Base-by-base conservation (phyloP, 2,113 vertebrate species). In the Hemicordylus capensis region DNA sequence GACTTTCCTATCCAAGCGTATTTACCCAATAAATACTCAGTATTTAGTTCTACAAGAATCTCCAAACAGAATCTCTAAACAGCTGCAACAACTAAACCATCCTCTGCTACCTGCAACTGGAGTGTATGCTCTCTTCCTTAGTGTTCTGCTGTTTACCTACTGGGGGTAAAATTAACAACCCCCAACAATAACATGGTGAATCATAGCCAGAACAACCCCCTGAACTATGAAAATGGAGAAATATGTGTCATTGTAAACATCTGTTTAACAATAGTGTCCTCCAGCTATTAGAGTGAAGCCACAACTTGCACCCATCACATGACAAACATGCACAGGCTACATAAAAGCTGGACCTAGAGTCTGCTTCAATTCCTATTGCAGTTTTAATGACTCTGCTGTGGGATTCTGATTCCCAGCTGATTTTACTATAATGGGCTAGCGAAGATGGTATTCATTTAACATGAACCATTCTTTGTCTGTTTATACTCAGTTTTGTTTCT, bases 211-310 rank as follows among this genome's bases (percentile, higher is more conserved):
- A 61, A 34, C 3, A 4, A 5, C 15, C 17, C 84, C 94, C n/a
- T 94, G 97, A 59, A 97, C 98, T 0, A 89, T 92, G 90, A 89
- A 8, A 96, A 24, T 96, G 64, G 98, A 98, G 98, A 95, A 97
- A 87, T 96, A 97, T 80, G 95, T 98, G 82, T 98, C 98, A 46
- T 63, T 44, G 14, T n/a, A 31, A 63, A 5, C 90, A 95, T 22
- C 94, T 98, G 3, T 96, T 80, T 44, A 7, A 1, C 93, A 97
- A 3, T 95, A 97, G 89, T 98, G 98, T 2, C 0, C 93, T 98
- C 80, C 98, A 98, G 86, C 95, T 42, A n/a, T 95, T 96, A 14
- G 42, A 51, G 51, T 59, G 61, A 42, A 31, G 19, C 22, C 26
- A 8, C 56, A 26, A 15, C 34, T 84, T 56, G 19, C 22, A 24